Percentiles rank a stretch among this genome's conserved stretches.
Evolutionary conservation across 2,113 vertebrate species (phyloP).

Genomic region (Alosa alosa): DNA sequence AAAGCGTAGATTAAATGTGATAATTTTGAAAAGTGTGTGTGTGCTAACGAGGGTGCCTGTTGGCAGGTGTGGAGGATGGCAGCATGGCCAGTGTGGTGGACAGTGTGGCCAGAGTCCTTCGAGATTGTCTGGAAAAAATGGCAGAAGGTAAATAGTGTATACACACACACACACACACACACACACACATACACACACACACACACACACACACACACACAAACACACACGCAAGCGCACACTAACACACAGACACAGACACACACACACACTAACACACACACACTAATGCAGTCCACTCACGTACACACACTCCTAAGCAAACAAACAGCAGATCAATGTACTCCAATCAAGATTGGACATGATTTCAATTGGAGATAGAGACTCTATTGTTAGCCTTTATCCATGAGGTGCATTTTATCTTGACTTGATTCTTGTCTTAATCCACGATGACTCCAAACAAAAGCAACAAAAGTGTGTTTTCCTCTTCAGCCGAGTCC

Average conservation of each 20-base stretch:
- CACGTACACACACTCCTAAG: neutral
- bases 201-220: neutral
- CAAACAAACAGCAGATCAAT: neutral
- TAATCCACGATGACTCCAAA: neutral
- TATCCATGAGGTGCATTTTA: neutral
- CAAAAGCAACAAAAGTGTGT: neutral
- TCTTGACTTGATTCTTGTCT: neutral
- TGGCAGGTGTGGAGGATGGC: constrained; percentile 81
- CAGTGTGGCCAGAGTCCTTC: constrained; percentile 76
- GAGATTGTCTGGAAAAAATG: constrained; percentile 85
- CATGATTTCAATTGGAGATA: neutral
- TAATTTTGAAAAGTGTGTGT: too few relatives aligned
- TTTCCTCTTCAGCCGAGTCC: constrained; percentile 62
- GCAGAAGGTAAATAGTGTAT: constrained; percentile 63
- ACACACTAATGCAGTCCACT: too few relatives aligned
- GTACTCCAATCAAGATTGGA: neutral
- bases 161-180: neutral
- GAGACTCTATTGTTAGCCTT: neutral
- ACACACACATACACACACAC: neutral
- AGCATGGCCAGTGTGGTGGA: constrained; percentile 83
- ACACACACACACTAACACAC: too few relatives aligned
- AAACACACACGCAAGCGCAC: neutral
- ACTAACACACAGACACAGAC: too few relatives aligned
- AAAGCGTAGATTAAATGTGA: too few relatives aligned
- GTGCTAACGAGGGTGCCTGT: constrained; percentile 30